Evolutionary conservation across 2,888 invertebrate genomes (phyloP), one percentile per base, ranked within the genome.

Genomic region (Rhingia campestris): DNA sequence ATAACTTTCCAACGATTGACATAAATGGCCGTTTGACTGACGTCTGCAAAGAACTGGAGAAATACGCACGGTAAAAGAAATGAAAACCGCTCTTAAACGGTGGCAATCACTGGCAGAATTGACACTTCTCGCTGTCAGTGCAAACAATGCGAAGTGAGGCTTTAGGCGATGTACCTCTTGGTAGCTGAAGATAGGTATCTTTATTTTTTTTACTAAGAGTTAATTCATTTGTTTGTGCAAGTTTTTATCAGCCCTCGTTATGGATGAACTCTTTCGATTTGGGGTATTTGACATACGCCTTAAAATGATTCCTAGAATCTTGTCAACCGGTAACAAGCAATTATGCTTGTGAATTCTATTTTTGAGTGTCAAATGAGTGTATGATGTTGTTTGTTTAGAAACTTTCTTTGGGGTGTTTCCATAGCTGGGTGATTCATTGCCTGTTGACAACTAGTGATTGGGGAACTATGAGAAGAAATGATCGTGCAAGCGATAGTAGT

Each of bases 1-100:
- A 70, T 84, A 80, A 84, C 84, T 84, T 84, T 84, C 84, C 64
- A 84, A 84, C 69, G 66, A 53, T 75, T 54, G 69, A 79, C 79
- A 66, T 79, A 79, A 74, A 84, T 75, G 69, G 84, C 41, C 53
- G 41, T 51, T 73, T 81, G 81, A 76, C 69, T 75, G 81, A 75
- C 70, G 59, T 63, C 75, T 81, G 61, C 49, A 41, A 47, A 66
- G 75, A 59, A 53, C 30, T 59, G 33, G 53, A 41, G 43, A 22
- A 5, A 49, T 39, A 39, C 45, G 35, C 43, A 41, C 41, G n/a
- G 49, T 41, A 33, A 75, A 59, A 67, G 66, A 75, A 75, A 74
- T 74, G 74, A 75, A 75, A 75, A 67, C 59, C 67, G 51, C 49
- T 35, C 47, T 35, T 22, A 6, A 67, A 45, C 43, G 51, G 35